Evolutionary conservation across 1,140 invertebrate species (phyloP).

Genomic region (Argopecten irradians): DNA sequence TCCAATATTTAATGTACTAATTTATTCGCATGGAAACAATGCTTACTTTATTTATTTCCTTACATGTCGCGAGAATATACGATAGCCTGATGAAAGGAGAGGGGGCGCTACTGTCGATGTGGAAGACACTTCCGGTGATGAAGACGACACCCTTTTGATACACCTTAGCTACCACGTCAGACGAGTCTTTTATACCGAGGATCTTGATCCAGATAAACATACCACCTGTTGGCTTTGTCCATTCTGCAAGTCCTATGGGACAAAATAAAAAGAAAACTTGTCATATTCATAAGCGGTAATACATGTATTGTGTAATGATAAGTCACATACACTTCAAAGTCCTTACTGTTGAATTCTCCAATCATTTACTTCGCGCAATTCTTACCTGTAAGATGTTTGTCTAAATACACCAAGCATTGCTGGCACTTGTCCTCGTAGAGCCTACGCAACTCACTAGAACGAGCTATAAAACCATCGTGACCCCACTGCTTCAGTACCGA

Average conservation of each 20-base stretch:
- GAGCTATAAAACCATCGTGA: slow-evolving; percentile 80
- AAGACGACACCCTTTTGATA: slow-evolving; percentile 79
- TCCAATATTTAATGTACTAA: too few relatives aligned
- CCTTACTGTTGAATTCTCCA: too few relatives aligned
- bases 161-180: slow-evolving; percentile 84
- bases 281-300: too few relatives aligned
- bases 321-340: too few relatives aligned
- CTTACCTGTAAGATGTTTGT: slow-evolving; percentile 81
- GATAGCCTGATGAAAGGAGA: slow-evolving; percentile 84
- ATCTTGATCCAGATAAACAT: slow-evolving; percentile 87
- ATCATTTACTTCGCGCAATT: too few relatives aligned
- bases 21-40: too few relatives aligned
- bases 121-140: slow-evolving; percentile 85
- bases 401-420: slow-evolving; percentile 80
- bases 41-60: slow-evolving; percentile 82
- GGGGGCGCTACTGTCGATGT: slow-evolving; percentile 80
- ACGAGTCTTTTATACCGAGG: slow-evolving; percentile 84
- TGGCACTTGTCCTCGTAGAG: slow-evolving; percentile 85
- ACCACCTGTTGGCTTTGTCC: slow-evolving; percentile 83
- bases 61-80: slow-evolving; percentile 82
- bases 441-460: slow-evolving; percentile 80
- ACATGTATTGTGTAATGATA: too few relatives aligned
- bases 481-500: slow-evolving; percentile 83
- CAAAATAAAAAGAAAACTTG: too few relatives aligned
- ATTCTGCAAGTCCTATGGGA: slow-evolving; percentile 81